A percentile compares a stretch with the other conserved stretches of the same genome.
phyloP scores from a whole-genome alignment of 2,888 invertebrate species.

The Pristionchus entomophagus region DNA sequence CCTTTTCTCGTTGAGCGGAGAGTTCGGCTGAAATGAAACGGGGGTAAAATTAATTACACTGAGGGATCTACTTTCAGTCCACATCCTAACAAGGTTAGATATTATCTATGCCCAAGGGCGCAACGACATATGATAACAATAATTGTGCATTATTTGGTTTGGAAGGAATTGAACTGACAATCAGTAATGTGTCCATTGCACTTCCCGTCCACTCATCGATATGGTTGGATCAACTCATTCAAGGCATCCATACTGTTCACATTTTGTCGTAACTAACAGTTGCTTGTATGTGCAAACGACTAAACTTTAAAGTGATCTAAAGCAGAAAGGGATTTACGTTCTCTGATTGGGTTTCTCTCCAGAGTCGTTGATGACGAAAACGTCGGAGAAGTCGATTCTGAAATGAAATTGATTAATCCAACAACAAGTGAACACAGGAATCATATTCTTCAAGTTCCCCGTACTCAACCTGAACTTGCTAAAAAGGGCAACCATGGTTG shows the following conservation, averaged over 20 bases:
- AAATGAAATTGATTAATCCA: background rate
- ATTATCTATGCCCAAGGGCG: no score
- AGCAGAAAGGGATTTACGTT: constrained; percentile 80
- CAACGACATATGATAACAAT: no score
- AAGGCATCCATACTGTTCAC: constrained; percentile 60
- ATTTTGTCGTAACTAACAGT: background rate
- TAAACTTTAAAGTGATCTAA: background rate
- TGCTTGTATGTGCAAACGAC: no score
- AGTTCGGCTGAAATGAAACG: constrained; percentile 56
- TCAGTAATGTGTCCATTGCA: constrained; percentile 58
- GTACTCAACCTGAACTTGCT: constrained; percentile 88
- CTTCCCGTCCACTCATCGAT: constrained; percentile 58
- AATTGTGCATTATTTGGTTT: no score
- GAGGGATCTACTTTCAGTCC: no score
- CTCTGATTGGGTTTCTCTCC: constrained; percentile 88
- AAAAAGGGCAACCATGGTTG: constrained; percentile 95
- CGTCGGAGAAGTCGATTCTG: constrained; percentile 94
- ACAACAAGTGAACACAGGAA: background rate
- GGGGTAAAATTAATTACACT: background rate
- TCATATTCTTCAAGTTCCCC: background rate
- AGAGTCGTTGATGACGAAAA: constrained; percentile 92
- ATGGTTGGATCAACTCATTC: constrained; percentile 67
- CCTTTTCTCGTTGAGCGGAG: constrained; percentile 69
- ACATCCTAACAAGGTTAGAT: no score
- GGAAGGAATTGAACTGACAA: constrained; percentile 20